phyloP scores from a whole-genome alignment of 2,113 vertebrate species.

The Cettia cetti region DNA sequence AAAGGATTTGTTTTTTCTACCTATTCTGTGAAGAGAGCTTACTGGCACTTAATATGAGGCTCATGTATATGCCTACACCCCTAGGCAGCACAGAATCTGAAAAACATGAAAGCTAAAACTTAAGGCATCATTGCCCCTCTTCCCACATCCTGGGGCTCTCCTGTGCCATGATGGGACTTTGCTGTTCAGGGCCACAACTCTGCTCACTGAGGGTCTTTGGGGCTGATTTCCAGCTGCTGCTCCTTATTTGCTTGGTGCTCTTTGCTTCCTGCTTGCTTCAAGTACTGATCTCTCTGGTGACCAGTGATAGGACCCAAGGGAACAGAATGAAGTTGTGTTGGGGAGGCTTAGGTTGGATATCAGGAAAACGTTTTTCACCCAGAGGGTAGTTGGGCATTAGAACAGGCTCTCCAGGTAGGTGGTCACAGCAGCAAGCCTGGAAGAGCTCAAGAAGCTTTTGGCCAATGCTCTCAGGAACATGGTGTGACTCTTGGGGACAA shows the following conservation, averaged over 20 bases:
- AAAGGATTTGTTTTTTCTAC: too few species aligned
- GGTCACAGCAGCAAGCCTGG: background rate
- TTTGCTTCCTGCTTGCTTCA: background rate
- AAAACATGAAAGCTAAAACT: too few species aligned
- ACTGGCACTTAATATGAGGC: too few species aligned
- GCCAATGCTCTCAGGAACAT: background rate
- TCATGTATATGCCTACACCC: too few species aligned
- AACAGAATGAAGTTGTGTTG: background rate
- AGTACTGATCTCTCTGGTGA: background rate
- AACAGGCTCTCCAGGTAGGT: background rate
- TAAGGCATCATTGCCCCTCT: background rate
- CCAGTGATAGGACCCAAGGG: background rate
- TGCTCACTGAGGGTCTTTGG: accelerated
- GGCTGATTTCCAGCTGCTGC: background rate
- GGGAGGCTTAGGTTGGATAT: background rate
- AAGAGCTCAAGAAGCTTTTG: background rate
- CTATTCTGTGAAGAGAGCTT: too few species aligned
- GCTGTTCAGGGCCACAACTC: accelerated
- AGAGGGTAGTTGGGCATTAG: background rate
- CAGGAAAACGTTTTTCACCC: background rate
- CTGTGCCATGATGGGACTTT: background rate
- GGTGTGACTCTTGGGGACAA: background rate
- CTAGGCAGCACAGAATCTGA: too few species aligned
- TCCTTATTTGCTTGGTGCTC: background rate
- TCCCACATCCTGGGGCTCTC: accelerated